Conservation (phyloP, 1,140 invertebrate species). For the Cydia fagiglandana region DNA sequence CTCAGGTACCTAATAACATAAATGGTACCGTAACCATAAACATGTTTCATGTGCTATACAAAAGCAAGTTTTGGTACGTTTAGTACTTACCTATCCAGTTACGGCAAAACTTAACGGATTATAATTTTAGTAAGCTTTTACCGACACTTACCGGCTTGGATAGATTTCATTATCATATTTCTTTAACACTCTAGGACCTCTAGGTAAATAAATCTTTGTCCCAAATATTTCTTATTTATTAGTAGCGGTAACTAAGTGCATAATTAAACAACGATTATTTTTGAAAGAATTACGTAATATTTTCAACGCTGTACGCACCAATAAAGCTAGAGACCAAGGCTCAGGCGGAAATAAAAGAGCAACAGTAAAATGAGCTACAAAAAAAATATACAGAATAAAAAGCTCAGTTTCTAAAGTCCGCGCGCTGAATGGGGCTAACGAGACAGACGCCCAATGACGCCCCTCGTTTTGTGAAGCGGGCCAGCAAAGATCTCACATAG, state of each 20-base stretch:
- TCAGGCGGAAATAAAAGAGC: conserved; percentile 39
- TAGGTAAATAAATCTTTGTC: no score
- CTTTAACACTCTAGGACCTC: no score
- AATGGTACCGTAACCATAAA: background rate
- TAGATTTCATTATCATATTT: no score
- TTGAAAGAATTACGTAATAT: background rate
- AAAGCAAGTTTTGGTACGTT: background rate
- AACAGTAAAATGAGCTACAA: conserved; percentile 46
- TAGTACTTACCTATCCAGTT: background rate
- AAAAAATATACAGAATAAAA: conserved; percentile 43
- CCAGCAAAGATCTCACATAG: conserved; percentile 44
- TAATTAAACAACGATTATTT: background rate
- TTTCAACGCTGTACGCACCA: background rate
- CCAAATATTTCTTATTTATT: no score
- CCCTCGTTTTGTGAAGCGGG: conserved; percentile 49
- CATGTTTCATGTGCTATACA: background rate
- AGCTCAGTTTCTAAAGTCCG: conserved; percentile 49
- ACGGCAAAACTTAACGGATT: conserved; percentile 5
- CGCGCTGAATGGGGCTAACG: conserved; percentile 66
- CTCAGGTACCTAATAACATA: conserved; percentile 2
- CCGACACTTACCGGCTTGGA: background rate
- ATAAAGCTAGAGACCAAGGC: background rate
- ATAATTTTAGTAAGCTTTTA: background rate
- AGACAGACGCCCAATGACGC: conserved; percentile 52
- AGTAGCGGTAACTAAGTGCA: background rate